A percentile compares a stretch with the other conserved stretches of the same genome.
phyloP scores from a whole-genome alignment of 2,888 invertebrate genomes.

The Eristalis intricaria region DNA sequence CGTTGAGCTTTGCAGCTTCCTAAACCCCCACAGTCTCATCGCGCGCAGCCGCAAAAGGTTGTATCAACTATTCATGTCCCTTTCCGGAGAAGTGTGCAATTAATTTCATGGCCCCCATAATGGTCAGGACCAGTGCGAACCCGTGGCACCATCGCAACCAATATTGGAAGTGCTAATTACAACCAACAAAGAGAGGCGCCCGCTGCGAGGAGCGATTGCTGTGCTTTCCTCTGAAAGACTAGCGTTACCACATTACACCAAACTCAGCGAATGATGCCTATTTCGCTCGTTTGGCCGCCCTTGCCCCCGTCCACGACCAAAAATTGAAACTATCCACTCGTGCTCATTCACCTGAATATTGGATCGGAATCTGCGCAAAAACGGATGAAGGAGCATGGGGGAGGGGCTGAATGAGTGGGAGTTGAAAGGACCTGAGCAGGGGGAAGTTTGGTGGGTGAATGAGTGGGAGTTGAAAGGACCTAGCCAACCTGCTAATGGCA shows the following conservation, averaged over 20 bases:
- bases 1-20: background rate
- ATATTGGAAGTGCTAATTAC: background rate
- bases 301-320: background rate
- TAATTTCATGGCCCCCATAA: conserved; percentile 1
- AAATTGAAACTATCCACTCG: conserved; percentile 18
- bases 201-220: background rate
- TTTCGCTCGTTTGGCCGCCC: background rate
- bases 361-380: background rate
- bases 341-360: conserved; percentile 3
- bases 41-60: background rate
- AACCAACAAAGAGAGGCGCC: background rate
- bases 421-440: background rate
- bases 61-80: conserved; percentile 22
- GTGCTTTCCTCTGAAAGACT: background rate
- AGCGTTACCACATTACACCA: background rate
- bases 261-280: background rate
- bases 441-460: background rate
- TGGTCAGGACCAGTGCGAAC: background rate
- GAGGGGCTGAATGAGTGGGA: background rate
- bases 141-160: background rate
- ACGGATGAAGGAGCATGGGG: background rate
- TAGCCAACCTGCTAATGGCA: conserved; percentile 29
- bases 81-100: background rate
- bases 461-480: conserved; percentile 1
- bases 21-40: background rate